Evolutionary conservation across 2,888 invertebrate species (phyloP), one percentile per base, ranked within the genome.

Genomic region (Norana najaformis): DNA sequence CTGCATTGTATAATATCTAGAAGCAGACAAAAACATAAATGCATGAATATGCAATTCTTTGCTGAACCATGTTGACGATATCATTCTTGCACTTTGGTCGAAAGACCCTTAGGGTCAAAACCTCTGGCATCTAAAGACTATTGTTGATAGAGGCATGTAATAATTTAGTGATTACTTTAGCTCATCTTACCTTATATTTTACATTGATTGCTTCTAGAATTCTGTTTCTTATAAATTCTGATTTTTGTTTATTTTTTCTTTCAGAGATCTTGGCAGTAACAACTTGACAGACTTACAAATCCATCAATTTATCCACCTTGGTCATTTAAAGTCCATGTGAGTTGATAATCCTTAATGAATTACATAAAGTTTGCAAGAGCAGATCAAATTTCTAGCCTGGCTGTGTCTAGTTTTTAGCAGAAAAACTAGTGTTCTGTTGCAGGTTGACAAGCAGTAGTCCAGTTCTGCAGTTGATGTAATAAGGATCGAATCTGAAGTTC

Each of bases 251-350:
- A 35, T 18, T 35, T 35, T 35, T 85, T 35, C 6, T 85, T 85
- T 35, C 85, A 85, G 85, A 85, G 85, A 85, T 85, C 23, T 85
- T 36, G 23, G 18, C 11, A 85, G 34, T 37, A 85, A 85, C 37
- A 85, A 36, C 23, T 85, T 85, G 85, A 85, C 35, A 5, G 85
- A 85, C 85, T 37, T 85, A 20, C 18, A 23, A 16, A 85, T 85
- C 35, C 85, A 85, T 14, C 35, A 37, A 16, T 23, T 85, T n/a
- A 35, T 23, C 37, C 85, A 85, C 8, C 37, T 85, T 36, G 6
- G 85, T 35, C 35, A 85, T 85, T 85, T 85, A 37, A 85, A 85
- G 85, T 85, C 85, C 36, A 85, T 85, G 85, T 85, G 85, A 85
- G 85, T 85, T 69, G 69, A n/a, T 69, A 69, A n/a, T 69, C 4